Evolutionary conservation across 2,888 invertebrate species (phyloP), one percentile per base, ranked within the genome.

Genomic region (Morpho achilles): DNA sequence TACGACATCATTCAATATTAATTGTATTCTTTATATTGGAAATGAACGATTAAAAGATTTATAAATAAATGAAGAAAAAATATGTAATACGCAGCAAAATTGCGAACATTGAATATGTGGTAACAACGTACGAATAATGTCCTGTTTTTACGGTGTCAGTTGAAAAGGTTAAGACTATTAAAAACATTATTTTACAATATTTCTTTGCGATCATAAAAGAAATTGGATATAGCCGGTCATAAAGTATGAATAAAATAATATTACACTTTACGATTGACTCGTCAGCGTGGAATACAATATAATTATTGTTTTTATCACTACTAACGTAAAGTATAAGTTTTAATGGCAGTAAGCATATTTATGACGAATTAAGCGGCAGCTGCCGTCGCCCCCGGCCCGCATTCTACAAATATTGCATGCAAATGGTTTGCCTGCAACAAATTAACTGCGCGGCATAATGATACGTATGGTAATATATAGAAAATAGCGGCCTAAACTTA

Each of bases 281-380:
- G 40, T 39, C 45, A 46, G 46, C 46, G 53, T 41, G 53, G 53
- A 40, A 40, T 46, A 40, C 53, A 47, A 53, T 46, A 53, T 9
- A 40, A 53, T 53, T 8, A 53, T 53, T 53, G 46, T 53, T 32
- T 53, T 53, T 53, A 53, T 40, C 53, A 39, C 46, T 53, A 41
- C 40, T 53, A 46, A 47, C 53, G 53, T 41, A 46, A 46, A 46
- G 16, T 53, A 41, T 53, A 44, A 58, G 40, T 53, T 43, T 45
- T 39, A 59, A 54, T 43, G 54, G 45, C 50, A 39, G 51, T 51
- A 44, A 40, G 46, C 45, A 48, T 56, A 53, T 53, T 60, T 62
- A 66, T 63, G 62, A 67, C 61, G 61, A 61, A 64, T 64, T 62
- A 61, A 66, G 59, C 56, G 54, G 62, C 67, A 67, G 65, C 64